Percentiles rank a stretch among this genome's conserved stretches.
phyloP scores from a whole-genome alignment of 1,140 invertebrate genomes.

The Bathynomus jamesi region DNA sequence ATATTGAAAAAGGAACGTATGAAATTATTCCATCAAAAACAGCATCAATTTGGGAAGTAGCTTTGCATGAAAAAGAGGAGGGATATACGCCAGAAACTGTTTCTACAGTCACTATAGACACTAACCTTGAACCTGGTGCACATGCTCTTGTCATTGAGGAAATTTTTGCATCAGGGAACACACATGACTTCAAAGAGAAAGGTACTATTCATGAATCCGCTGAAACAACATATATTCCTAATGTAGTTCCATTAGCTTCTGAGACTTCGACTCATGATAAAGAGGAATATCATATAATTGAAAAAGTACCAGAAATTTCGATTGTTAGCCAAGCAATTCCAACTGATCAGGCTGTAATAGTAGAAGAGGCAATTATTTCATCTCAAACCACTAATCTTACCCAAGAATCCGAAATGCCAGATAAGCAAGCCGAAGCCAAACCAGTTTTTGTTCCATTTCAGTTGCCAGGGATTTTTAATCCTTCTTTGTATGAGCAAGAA shows the following conservation, averaged over 20 bases:
- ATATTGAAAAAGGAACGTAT: too few species aligned
- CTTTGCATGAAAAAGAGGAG: background rate
- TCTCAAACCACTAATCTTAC: background rate
- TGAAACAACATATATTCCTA: constrained; percentile 40
- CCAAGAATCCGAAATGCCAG: background rate
- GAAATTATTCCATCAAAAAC: too few species aligned
- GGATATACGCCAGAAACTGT: background rate
- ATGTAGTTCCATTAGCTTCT: background rate
- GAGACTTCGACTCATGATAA: constrained; percentile 16
- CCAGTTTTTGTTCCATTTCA: background rate
- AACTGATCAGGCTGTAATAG: background rate
- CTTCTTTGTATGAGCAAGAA: background rate
- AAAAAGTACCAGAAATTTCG: background rate
- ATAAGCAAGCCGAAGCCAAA: background rate
- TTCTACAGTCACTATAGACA: background rate
- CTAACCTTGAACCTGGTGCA: background rate
- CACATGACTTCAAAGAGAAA: constrained; percentile 35
- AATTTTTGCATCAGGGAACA: constrained; percentile 25
- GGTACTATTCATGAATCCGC: constrained; percentile 49
- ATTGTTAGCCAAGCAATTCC: background rate
- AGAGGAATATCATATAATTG: background rate
- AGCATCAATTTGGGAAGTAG: too few species aligned
- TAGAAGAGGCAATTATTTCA: background rate
- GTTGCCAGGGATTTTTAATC: background rate
- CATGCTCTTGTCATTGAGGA: constrained; percentile 27